These are phyloP conservation scores for Pandemis corylana DNA, from an alignment of 2,888 invertebrate species.

Conservation along the genomic window DNA sequence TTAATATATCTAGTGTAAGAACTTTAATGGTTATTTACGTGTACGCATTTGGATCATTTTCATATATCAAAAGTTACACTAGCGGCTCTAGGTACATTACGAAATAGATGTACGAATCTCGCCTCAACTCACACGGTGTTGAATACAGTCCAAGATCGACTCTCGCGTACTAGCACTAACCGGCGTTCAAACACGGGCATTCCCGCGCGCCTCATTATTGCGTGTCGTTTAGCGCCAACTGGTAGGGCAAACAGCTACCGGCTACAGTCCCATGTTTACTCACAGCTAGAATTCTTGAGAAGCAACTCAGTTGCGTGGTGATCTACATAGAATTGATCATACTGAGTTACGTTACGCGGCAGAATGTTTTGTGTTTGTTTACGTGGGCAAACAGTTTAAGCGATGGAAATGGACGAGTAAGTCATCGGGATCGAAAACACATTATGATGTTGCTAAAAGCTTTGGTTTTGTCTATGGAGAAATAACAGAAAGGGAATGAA, in stretches of 20 bases:
- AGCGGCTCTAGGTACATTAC: too few species aligned
- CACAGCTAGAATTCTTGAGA: constrained; percentile 28
- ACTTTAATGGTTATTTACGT: too few species aligned
- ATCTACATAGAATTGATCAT: neutral
- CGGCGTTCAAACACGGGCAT: constrained; percentile 62
- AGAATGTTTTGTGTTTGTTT: neutral
- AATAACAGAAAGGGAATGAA: too few species aligned
- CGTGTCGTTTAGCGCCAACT: constrained; percentile 79
- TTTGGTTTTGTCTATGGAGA: too few species aligned
- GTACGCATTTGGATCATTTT: too few species aligned
- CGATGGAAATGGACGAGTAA: neutral
- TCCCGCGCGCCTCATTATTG: constrained; percentile 73
- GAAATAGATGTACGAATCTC: neutral
- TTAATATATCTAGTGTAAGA: too few species aligned
- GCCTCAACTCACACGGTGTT: neutral
- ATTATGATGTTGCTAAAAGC: too few species aligned
- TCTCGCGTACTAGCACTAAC: constrained; percentile 55
- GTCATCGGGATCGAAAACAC: neutral
- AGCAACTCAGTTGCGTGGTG: constrained; percentile 4
- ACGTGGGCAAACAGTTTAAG: neutral
- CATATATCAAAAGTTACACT: too few species aligned
- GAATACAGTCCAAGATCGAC: constrained; percentile 8
- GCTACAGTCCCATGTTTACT: constrained; percentile 36
- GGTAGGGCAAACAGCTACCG: constrained; percentile 61
- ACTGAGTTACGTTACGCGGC: neutral